A percentile compares a stretch with the other conserved stretches of the same genome.
These are phyloP conservation scores for Microcebus tavaratra DNA, from an alignment of 2,113 vertebrate species.

Conservation along the genomic window DNA sequence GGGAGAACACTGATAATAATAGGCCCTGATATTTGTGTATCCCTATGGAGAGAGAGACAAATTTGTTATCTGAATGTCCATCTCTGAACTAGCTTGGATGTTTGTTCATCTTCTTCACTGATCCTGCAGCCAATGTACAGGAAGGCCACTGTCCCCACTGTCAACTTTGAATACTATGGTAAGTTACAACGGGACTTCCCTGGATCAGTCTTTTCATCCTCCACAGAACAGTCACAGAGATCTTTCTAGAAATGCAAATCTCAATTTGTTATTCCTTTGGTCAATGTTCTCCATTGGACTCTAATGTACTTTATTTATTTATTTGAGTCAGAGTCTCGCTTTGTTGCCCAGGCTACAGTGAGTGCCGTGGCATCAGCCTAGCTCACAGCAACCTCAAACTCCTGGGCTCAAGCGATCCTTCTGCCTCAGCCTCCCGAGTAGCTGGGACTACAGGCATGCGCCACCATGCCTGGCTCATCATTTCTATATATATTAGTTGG, in stretches of 20 bases:
- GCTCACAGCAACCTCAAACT: no score
- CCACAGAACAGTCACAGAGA: not conserved
- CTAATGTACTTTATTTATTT: not conserved
- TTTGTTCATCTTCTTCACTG: not conserved
- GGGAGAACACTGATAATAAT: not conserved
- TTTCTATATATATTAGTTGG: no score
- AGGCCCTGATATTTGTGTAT: not conserved
- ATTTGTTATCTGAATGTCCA: not conserved
- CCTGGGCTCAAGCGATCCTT: no score
- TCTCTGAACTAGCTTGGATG: no score
- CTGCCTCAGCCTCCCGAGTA: no score
- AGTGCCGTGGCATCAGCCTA: no score
- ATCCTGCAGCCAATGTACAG: rapidly evolving
- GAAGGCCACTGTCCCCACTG: not conserved
- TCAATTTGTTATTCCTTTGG: not conserved
- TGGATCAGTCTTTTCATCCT: not conserved
- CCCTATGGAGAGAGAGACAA: not conserved
- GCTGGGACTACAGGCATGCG: no score
- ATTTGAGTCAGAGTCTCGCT: no score
- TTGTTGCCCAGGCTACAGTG: no score
- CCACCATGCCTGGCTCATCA: no score
- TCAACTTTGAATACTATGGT: rapidly evolving
- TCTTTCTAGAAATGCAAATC: not conserved
- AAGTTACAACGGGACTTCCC: not conserved
- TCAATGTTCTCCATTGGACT: not conserved